phyloP scores from a whole-genome alignment of 2,888 invertebrate genomes.

The Rhogogaster chlorosoma region DNA sequence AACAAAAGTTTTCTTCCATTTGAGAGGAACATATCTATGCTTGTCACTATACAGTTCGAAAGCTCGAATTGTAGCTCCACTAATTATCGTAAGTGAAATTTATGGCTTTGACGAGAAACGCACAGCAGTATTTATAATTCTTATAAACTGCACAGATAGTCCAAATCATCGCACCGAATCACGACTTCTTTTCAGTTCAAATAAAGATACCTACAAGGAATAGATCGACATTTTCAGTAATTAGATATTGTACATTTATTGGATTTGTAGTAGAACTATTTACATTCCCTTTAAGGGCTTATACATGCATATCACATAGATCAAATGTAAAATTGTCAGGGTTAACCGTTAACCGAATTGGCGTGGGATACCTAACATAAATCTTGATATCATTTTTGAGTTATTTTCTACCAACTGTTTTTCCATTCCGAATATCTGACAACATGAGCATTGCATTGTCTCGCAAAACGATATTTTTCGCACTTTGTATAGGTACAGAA shows the following conservation, averaged over 20 bases:
- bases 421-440: too few relatives aligned
- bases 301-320: too few relatives aligned
- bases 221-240: background rate
- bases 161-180: background rate
- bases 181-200: background rate
- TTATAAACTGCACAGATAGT: background rate
- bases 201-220: background rate
- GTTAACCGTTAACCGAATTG: too few relatives aligned
- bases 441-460: too few relatives aligned
- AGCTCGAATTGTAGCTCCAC: background rate
- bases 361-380: too few relatives aligned
- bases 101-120: background rate
- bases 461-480: too few relatives aligned
- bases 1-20: background rate
- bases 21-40: slow-evolving; percentile 9
- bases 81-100: background rate
- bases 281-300: too few relatives aligned
- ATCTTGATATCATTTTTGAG: too few relatives aligned
- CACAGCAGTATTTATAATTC: background rate
- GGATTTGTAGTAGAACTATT: too few relatives aligned
- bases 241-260: background rate
- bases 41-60: background rate
- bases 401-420: too few relatives aligned
- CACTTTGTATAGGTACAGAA: too few relatives aligned
- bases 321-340: too few relatives aligned